Conservation (phyloP, 2,797 vertebrate genomes). For the Halcyon badia region DNA sequence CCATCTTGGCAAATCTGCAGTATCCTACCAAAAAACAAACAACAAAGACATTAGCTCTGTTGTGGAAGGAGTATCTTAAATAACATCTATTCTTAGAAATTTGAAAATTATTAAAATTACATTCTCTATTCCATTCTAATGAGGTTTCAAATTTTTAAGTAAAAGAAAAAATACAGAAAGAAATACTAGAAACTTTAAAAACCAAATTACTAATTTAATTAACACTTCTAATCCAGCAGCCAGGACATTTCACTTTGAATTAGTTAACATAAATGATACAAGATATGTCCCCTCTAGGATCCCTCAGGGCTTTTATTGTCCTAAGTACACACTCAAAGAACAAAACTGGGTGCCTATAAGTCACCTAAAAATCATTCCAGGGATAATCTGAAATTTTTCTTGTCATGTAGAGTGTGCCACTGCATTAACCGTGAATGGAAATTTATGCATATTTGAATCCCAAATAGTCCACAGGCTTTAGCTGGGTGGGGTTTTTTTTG, state of each 20-base stretch:
- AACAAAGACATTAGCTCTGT: not conserved
- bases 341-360: not conserved
- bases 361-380: slow-evolving; percentile 39
- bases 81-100: not conserved
- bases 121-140: not conserved
- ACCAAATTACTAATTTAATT: not conserved
- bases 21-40: not conserved
- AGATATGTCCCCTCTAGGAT: not conserved
- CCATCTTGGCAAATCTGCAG: not conserved
- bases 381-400: not conserved
- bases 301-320: not conserved
- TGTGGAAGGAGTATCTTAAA: not conserved
- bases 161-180: not conserved
- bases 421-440: slow-evolving; percentile 54
- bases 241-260: not conserved
- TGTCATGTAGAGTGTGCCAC: not conserved
- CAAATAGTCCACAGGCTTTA: not conserved
- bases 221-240: not conserved
- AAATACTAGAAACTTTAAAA: not conserved
- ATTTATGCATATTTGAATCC: slow-evolving; percentile 55
- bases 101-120: not conserved
- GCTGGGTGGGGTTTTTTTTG: not conserved
- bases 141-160: slow-evolving; percentile 12
- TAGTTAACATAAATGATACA: not conserved
- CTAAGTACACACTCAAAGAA: slow-evolving; percentile 2